Evolutionary conservation across 1,140 invertebrate genomes (phyloP).

Genomic region (Oreohelix idahoensis): DNA sequence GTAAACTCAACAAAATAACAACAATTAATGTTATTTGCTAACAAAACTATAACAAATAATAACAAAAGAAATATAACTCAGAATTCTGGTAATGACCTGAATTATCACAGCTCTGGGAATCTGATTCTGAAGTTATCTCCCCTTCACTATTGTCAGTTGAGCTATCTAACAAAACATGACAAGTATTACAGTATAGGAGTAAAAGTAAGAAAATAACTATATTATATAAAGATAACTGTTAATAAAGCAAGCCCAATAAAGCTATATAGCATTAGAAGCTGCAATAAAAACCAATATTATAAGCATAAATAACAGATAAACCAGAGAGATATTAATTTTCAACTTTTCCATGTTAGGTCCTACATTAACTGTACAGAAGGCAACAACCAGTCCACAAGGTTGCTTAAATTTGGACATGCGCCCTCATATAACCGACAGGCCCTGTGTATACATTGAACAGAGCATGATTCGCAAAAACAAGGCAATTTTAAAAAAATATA

Average conservation of each 20-base stretch:
- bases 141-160: background rate
- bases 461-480: too few species aligned
- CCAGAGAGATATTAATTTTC: too few species aligned
- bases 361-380: too few species aligned
- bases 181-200: background rate
- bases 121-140: slow-evolving; percentile 11
- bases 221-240: background rate
- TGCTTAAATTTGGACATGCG: too few species aligned
- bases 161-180: background rate
- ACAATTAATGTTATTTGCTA: background rate
- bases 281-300: too few species aligned
- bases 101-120: background rate
- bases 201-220: background rate
- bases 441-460: too few species aligned
- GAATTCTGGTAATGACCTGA: background rate
- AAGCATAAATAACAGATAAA: too few species aligned
- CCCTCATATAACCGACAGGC: too few species aligned
- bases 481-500: too few species aligned
- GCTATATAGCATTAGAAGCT: background rate
- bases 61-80: background rate
- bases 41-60: background rate
- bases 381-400: too few species aligned
- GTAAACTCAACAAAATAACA: background rate
- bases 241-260: slow-evolving; percentile 2
- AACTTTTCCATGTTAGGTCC: too few species aligned